A percentile compares a stretch with the other conserved stretches of the same genome.
These are phyloP conservation scores for Rhingia rostrata DNA, from an alignment of 2,888 invertebrate species.

Conservation along the genomic window DNA sequence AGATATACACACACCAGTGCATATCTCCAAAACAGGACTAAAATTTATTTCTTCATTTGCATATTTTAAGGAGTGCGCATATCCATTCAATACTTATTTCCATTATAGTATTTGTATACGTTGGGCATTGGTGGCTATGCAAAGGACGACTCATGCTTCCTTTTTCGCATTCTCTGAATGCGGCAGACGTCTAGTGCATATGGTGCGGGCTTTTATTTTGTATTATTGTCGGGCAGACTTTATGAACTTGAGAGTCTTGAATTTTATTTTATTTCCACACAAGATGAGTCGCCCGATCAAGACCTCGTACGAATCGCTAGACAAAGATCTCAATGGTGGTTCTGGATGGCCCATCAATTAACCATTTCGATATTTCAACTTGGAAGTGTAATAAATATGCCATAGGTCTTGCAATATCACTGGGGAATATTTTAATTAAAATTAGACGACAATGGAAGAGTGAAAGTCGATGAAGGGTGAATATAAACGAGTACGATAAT, in stretches of 20 bases:
- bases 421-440: slow-evolving; percentile 81
- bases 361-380: slow-evolving; percentile 69
- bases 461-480: slow-evolving; percentile 1
- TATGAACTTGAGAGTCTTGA: slow-evolving; percentile 61
- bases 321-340: slow-evolving; percentile 37
- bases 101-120: slow-evolving; percentile 72
- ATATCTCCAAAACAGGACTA: slow-evolving; percentile 77
- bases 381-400: slow-evolving; percentile 76
- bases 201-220: slow-evolving; percentile 17
- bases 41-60: slow-evolving; percentile 83
- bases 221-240: slow-evolving; percentile 51
- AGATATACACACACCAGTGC: slow-evolving; percentile 7
- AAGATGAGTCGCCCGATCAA: slow-evolving; percentile 59
- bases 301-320: slow-evolving; percentile 51
- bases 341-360: slow-evolving; percentile 68
- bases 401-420: slow-evolving; percentile 74
- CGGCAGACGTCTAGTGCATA: slow-evolving; percentile 30
- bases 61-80: slow-evolving; percentile 82
- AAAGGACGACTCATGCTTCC: slow-evolving; percentile 76
- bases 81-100: slow-evolving; percentile 76
- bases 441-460: slow-evolving; percentile 42
- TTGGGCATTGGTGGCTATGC: slow-evolving; percentile 79
- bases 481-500: slow-evolving; percentile 33
- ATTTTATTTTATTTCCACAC: slow-evolving; percentile 57
- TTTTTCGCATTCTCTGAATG: slow-evolving; percentile 72